Percentiles rank a stretch among this genome's conserved stretches.
Evolutionary conservation across 2,888 invertebrate genomes (phyloP).

Genomic region (Folsomia candida): DNA sequence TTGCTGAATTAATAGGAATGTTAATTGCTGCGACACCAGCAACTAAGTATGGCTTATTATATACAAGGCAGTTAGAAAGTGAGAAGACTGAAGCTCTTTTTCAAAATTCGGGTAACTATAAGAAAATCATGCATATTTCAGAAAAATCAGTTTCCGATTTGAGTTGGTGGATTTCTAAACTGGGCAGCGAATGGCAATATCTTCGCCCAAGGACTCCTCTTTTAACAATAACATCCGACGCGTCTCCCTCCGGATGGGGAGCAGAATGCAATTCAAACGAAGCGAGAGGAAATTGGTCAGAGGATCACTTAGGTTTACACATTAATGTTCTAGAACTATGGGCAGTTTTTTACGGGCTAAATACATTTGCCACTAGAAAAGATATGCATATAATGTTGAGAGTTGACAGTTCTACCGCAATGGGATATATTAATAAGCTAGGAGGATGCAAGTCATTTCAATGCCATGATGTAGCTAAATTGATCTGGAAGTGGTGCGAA

Average conservation of each 20-base stretch:
- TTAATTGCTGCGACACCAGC: too few species aligned
- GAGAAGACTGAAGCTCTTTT: too few species aligned
- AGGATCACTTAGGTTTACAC: background rate
- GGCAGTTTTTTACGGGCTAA: background rate
- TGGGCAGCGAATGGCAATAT: too few species aligned
- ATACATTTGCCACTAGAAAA: background rate
- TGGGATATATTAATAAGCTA: too few species aligned
- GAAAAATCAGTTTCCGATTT: too few species aligned
- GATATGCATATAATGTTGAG: background rate
- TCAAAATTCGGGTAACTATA: too few species aligned
- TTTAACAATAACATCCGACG: background rate
- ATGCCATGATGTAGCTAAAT: background rate
- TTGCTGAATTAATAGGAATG: too few species aligned
- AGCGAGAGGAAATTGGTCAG: background rate
- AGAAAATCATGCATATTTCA: too few species aligned
- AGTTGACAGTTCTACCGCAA: background rate
- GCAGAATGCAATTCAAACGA: background rate
- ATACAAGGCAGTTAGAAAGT: too few species aligned
- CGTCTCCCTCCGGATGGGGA: background rate
- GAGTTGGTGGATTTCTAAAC: too few species aligned
- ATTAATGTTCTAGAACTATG: conserved; percentile 5
- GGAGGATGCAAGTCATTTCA: background rate
- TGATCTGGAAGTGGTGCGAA: conserved; percentile 13
- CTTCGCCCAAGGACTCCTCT: too few species aligned
- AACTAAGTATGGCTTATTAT: too few species aligned